Evolutionary conservation across 1,140 invertebrate genomes (phyloP).

Genomic region (Dufourea novaeangliae): DNA sequence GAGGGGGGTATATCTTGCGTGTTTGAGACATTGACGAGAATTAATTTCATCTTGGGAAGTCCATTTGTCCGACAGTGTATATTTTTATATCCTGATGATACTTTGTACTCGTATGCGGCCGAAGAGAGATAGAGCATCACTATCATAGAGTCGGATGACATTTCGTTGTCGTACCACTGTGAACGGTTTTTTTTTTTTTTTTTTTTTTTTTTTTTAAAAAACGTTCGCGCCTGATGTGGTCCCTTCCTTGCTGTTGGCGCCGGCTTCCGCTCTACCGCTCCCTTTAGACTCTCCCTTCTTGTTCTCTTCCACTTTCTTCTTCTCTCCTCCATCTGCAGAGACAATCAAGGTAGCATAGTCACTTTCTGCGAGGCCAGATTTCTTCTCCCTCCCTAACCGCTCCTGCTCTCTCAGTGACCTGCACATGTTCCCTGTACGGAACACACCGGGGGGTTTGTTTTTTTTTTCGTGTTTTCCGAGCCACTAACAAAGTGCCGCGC

Average conservation of each 20-base stretch:
- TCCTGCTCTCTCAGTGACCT: slow-evolving; percentile 58
- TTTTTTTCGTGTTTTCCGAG: too few species aligned
- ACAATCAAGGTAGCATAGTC: slow-evolving; percentile 82
- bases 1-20: too few species aligned
- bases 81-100: slow-evolving; percentile 52
- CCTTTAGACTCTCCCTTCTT: slow-evolving; percentile 80
- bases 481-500: slow-evolving; percentile 63
- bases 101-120: slow-evolving; percentile 60
- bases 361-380: slow-evolving; percentile 74
- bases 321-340: slow-evolving; percentile 81
- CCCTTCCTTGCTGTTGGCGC: slow-evolving; percentile 77
- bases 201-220: slow-evolving; percentile 69
- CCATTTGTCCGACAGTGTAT: slow-evolving; percentile 55
- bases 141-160: slow-evolving; percentile 63
- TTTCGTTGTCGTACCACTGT: slow-evolving; percentile 69
- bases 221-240: slow-evolving; percentile 73
- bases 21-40: slow-evolving; percentile 67
- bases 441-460: too few species aligned
- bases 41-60: slow-evolving; percentile 74
- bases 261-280: slow-evolving; percentile 77
- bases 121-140: slow-evolving; percentile 63
- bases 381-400: slow-evolving; percentile 70
- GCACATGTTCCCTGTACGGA: slow-evolving; percentile 62
- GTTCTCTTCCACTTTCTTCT: slow-evolving; percentile 80
- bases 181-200: slow-evolving; percentile 68